Evolutionary conservation across 2,888 invertebrate species (phyloP).

Genomic region (Troides helena): DNA sequence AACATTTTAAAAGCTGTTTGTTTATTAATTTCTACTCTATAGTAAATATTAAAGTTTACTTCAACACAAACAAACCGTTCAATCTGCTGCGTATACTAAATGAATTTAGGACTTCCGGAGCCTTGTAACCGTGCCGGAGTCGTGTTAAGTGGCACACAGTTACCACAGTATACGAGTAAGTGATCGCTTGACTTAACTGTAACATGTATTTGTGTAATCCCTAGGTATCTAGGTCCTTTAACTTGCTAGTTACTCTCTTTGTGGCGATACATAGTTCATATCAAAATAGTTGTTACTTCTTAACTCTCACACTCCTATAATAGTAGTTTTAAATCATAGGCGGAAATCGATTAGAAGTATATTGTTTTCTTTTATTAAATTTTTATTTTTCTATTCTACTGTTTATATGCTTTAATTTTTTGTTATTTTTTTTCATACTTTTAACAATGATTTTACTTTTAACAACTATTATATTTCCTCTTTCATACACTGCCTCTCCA

Average conservation of each 20-base stretch:
- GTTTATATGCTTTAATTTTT: too few species aligned
- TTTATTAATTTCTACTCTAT: too few species aligned
- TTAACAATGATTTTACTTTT: too few species aligned
- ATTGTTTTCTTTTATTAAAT: too few species aligned
- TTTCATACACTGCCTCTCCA: too few species aligned
- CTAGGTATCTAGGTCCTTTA: neutral
- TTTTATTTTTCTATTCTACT: too few species aligned
- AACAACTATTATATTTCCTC: too few species aligned
- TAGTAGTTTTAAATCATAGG: too few species aligned
- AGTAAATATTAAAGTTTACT: neutral
- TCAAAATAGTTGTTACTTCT: neutral
- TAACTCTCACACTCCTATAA: neutral
- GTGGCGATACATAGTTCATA: neutral
- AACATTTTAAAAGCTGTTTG: too few species aligned
- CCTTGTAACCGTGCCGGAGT: neutral
- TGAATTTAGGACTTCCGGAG: neutral
- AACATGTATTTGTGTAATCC: neutral
- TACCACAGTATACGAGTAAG: neutral
- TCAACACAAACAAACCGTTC: neutral
- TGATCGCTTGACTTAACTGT: neutral
- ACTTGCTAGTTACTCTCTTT: neutral
- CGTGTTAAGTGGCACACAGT: constrained; percentile 1
- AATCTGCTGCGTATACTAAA: neutral
- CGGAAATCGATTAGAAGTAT: too few species aligned
- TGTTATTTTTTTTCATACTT: too few species aligned